Percentiles rank a stretch among this genome's conserved stretches.
Conservation (phyloP, 2,797 vertebrate species). For the Manis javanica region DNA sequence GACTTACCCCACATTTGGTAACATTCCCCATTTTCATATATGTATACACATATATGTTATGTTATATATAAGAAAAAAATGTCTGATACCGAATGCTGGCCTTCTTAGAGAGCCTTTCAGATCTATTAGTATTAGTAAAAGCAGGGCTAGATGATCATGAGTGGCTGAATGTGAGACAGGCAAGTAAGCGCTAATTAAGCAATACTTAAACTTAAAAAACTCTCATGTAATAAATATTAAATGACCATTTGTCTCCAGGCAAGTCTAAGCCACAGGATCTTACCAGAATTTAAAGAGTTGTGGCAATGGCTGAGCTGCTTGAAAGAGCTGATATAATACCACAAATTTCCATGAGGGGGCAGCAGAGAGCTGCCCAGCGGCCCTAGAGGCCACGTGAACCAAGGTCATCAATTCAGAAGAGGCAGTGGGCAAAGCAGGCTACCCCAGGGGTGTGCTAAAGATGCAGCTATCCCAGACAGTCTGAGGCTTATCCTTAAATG, state of each 20-base stretch:
- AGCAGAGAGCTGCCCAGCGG: constrained; percentile 15
- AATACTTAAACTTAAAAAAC: constrained; percentile 7
- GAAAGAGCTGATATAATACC: background rate
- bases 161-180: background rate
- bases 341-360: constrained; percentile 23
- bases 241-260: background rate
- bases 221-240: background rate
- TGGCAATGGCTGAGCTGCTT: background rate
- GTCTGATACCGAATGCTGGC: background rate
- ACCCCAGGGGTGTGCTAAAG: background rate
- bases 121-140: background rate
- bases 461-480: background rate
- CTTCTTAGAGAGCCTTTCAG: background rate
- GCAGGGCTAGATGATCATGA: background rate
- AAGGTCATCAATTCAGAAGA: background rate
- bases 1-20: background rate
- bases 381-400: background rate
- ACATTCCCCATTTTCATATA: background rate
- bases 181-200: constrained; percentile 16
- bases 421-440: background rate
- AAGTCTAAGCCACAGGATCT: background rate
- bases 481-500: background rate
- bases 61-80: background rate
- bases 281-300: background rate
- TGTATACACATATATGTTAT: no score